Conservation (phyloP, 2,888 invertebrate species). For the Sphecodes monilicornis region DNA sequence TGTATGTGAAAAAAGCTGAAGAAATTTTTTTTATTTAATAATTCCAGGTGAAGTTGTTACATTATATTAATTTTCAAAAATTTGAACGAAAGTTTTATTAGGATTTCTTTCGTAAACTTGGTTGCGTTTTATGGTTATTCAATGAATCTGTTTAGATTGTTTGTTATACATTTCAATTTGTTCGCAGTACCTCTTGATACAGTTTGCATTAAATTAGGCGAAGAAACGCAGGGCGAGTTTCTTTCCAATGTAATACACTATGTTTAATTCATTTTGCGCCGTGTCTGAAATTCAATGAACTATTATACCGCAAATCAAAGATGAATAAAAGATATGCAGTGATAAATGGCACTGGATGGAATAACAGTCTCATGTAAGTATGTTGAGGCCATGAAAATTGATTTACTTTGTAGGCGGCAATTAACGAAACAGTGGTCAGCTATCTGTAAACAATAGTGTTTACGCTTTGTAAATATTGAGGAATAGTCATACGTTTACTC, state of each 20-base stretch:
- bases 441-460: background rate
- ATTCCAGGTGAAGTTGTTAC: too few relatives aligned
- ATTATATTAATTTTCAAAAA: too few relatives aligned
- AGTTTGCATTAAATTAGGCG: background rate
- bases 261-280: constrained; percentile 9
- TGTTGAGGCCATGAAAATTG: background rate
- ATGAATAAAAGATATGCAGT: background rate
- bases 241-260: background rate
- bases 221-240: background rate
- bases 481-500: background rate
- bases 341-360: background rate
- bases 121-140: background rate
- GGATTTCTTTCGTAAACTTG: background rate
- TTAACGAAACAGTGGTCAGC: background rate
- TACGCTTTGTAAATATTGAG: background rate
- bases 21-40: too few relatives aligned
- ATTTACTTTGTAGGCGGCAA: background rate
- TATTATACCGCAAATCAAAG: background rate
- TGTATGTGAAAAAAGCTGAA: too few relatives aligned
- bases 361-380: background rate
- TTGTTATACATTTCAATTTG: background rate
- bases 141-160: background rate
- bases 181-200: background rate
- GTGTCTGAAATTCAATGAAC: constrained; percentile 13
- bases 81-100: too few relatives aligned